These are phyloP conservation scores for Morone saxatilis DNA, from an alignment of 2,113 vertebrate species.

Conservation along the genomic window DNA sequence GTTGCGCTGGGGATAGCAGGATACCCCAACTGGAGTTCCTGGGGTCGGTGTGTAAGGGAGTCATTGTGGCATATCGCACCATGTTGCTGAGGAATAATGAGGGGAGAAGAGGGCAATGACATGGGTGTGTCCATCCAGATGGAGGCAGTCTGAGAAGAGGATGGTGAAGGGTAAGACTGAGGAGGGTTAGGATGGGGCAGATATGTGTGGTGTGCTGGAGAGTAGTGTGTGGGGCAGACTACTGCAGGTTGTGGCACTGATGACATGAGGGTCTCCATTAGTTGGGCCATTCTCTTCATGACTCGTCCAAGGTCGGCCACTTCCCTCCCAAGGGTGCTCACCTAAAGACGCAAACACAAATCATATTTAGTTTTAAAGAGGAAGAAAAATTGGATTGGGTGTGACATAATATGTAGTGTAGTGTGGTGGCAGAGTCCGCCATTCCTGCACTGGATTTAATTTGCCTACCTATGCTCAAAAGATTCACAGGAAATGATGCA, in stretches of 20 bases:
- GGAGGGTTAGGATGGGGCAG: conserved; percentile 40
- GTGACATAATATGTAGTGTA: too few species aligned
- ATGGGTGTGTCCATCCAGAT: conserved; percentile 65
- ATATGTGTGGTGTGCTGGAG: conserved; percentile 59
- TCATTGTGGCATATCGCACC: conserved; percentile 38
- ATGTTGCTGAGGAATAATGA: conserved; percentile 54
- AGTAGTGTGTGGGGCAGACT: conserved; percentile 64
- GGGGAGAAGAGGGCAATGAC: conserved; percentile 59
- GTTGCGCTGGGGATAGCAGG: conserved; percentile 23
- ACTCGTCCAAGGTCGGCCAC: conserved; percentile 81
- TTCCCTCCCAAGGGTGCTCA: conserved; percentile 80
- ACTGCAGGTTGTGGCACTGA: conserved; percentile 58
- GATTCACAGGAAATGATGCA: background rate
- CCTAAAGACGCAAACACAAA: conserved; percentile 71
- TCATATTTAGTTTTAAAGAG: background rate
- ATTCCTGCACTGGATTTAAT: background rate
- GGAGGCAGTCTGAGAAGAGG: conserved; percentile 60
- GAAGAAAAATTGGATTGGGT: too few species aligned
- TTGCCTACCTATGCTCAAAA: background rate
- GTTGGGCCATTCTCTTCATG: conserved; percentile 80
- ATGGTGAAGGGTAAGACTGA: conserved; percentile 42
- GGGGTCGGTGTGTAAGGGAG: conserved; percentile 54
- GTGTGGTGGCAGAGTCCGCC: background rate
- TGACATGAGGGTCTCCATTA: conserved; percentile 80
- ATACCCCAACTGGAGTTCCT: conserved; percentile 60